Evolutionary conservation across 30 jellyfish, hydroid and myxozoan species (phyloP).

Genomic region (Aurelia aurita): DNA sequence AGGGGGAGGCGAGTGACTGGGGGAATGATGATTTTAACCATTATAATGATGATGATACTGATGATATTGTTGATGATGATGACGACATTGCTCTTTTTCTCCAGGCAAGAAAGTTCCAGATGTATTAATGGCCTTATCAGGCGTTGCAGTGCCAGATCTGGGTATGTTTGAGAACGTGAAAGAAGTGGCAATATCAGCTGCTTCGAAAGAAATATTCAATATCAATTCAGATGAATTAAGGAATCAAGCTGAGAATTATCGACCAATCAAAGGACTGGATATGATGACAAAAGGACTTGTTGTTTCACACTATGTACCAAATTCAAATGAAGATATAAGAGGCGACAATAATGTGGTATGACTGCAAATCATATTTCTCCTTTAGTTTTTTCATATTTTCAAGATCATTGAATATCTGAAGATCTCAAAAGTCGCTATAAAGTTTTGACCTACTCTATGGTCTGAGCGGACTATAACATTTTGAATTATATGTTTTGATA

Average conservation of each 20-base stretch:
- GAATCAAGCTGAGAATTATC: neutral
- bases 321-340: constrained; percentile 40
- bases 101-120: constrained; percentile 34
- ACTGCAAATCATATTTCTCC: too few relatives aligned
- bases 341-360: constrained; percentile 14
- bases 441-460: too few relatives aligned
- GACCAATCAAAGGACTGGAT: constrained; percentile 45
- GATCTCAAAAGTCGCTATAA: too few relatives aligned
- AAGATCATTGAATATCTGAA: too few relatives aligned
- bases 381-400: too few relatives aligned
- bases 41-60: neutral
- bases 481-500: too few relatives aligned
- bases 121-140: constrained; percentile 37
- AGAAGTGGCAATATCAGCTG: constrained; percentile 46
- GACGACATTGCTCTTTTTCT: neutral
- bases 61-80: neutral
- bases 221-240: constrained; percentile 24
- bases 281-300: constrained; percentile 33
- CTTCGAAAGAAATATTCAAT: constrained; percentile 15
- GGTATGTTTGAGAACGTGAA: constrained; percentile 16
- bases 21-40: neutral
- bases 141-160: constrained; percentile 29
- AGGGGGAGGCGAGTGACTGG: too few relatives aligned
- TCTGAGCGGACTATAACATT: too few relatives aligned
- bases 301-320: constrained; percentile 35